phyloP scores from a whole-genome alignment of 37 sponge, comb jelly and placozoan species.

The Chondrilla cf. caribensis region DNA sequence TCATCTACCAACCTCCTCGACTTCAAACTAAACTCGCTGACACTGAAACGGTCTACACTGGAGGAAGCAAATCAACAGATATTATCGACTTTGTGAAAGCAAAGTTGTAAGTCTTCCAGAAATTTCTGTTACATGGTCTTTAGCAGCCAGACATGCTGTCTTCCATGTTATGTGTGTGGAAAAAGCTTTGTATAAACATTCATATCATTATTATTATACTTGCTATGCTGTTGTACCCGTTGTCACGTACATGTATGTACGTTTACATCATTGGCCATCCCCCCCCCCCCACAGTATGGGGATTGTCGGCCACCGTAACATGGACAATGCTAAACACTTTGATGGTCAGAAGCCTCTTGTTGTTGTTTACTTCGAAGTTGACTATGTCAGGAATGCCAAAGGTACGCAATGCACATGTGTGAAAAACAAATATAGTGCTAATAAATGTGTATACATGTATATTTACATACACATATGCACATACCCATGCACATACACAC shows the following conservation, averaged over 20 bases:
- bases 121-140: too few relatives aligned
- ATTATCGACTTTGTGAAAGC: slow-evolving; percentile 4
- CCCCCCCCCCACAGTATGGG: slow-evolving; percentile 60
- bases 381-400: slow-evolving; percentile 79
- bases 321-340: slow-evolving; percentile 60
- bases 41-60: slow-evolving; percentile 34
- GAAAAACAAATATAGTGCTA: too few relatives aligned
- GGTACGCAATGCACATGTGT: slow-evolving; percentile 43
- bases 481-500: too few relatives aligned
- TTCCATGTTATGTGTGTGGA: too few relatives aligned
- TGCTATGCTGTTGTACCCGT: too few relatives aligned
- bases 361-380: slow-evolving; percentile 75
- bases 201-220: too few relatives aligned
- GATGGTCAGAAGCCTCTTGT: slow-evolving; percentile 68
- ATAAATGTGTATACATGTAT: too few relatives aligned
- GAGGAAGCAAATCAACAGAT: slow-evolving; percentile 20
- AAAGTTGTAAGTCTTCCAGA: not conserved
- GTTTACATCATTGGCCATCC: not conserved
- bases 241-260: not conserved
- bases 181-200: too few relatives aligned
- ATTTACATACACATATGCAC: too few relatives aligned
- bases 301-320: slow-evolving; percentile 64
- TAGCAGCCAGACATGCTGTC: too few relatives aligned
- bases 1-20: slow-evolving; percentile 71
- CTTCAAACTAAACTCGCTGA: slow-evolving; percentile 82